Evolutionary conservation across 2,113 vertebrate species (phyloP).

Genomic region (Cairina moschata): DNA sequence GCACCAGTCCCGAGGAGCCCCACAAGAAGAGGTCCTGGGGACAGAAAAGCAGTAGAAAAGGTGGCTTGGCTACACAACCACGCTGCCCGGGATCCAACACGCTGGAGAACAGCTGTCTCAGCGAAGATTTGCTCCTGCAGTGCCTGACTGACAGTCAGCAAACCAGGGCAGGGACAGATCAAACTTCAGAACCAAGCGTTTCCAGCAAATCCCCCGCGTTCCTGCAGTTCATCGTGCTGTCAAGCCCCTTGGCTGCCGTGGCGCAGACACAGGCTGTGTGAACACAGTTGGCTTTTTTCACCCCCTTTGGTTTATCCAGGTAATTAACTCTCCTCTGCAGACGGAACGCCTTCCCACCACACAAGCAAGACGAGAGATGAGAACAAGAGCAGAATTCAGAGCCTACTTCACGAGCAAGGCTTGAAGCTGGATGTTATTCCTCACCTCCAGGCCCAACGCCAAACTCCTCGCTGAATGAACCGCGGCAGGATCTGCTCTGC

Average conservation of each 20-base stretch:
- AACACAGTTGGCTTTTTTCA: fast-evolving
- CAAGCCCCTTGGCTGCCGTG: neutral
- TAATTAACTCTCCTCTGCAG: neutral
- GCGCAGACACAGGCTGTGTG: neutral
- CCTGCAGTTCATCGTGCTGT: slow-evolving; percentile 18
- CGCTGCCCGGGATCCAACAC: neutral
- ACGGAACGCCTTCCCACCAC: neutral
- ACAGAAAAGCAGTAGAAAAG: neutral
- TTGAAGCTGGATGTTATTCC: neutral
- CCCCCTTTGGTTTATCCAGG: neutral
- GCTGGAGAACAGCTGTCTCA: neutral
- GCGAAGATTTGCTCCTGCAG: neutral
- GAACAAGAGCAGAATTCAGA: neutral
- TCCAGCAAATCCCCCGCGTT: neutral
- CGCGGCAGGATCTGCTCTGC: neutral
- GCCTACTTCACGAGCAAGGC: neutral
- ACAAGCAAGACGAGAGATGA: neutral
- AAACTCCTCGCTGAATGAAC: neutral
- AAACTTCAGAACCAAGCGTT: slow-evolving; percentile 15
- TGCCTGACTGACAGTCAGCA: neutral
- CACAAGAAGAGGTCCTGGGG: neutral
- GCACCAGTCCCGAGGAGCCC: neutral
- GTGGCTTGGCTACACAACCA: neutral
- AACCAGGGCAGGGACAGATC: neutral
- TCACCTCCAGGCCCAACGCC: neutral